Conservation (phyloP, 92 coral and sea anemone species). For the Zoanthus sociatus region DNA sequence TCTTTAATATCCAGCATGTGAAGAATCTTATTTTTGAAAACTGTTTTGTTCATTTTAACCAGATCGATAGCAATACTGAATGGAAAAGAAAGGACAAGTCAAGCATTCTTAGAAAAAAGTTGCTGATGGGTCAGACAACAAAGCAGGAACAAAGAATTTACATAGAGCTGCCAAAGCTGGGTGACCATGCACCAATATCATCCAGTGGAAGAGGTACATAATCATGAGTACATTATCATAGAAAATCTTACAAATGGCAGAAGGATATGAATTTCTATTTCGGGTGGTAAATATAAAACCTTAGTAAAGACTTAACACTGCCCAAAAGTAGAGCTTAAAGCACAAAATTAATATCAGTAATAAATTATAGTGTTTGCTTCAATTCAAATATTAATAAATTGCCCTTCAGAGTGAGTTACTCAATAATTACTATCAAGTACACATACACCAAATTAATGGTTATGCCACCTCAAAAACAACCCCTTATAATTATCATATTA, state of each 20-base stretch:
- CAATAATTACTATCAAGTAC: neutral
- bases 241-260: neutral
- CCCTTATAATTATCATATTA: neutral
- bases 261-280: neutral
- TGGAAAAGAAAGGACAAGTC: neutral
- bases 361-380: neutral
- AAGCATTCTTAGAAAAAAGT: neutral
- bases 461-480: neutral
- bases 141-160: neutral
- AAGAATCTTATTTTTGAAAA: too few species aligned
- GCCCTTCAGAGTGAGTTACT: neutral
- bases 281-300: neutral
- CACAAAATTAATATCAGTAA: neutral
- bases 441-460: neutral
- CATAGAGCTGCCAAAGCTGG: conserved; percentile 13
- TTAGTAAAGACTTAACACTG: neutral
- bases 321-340: neutral
- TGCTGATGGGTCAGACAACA: neutral
- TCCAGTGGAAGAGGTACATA: conserved; percentile 2
- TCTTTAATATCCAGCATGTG: too few species aligned
- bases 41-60: neutral
- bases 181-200: conserved; percentile 8
- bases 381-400: neutral
- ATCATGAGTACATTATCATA: neutral
- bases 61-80: conserved; percentile 35